Percentiles rank a stretch among this genome's conserved stretches.
phyloP scores from a whole-genome alignment of 2,113 vertebrate genomes.

The Notarius quadriscutis region DNA sequence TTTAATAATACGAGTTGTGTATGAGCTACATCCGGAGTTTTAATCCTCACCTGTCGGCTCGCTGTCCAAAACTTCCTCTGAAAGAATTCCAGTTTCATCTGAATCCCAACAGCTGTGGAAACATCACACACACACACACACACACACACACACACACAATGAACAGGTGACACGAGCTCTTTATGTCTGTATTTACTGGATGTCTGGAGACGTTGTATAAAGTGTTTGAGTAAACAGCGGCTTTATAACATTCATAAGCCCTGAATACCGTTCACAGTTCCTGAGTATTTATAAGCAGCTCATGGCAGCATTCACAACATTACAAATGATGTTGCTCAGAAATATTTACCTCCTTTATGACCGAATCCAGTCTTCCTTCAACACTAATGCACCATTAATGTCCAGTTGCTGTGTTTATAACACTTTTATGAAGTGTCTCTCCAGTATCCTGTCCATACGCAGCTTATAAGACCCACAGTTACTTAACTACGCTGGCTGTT shows the following conservation, averaged over 20 bases:
- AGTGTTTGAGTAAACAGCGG: neutral
- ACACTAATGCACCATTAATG: neutral
- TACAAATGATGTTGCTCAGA: neutral
- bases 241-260: neutral
- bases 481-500: neutral
- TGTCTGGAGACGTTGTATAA: neutral
- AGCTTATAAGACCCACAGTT: neutral
- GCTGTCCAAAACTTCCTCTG: slow-evolving; percentile 99
- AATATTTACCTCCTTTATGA: neutral
- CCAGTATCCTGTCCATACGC: neutral
- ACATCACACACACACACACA: slow-evolving; percentile 7
- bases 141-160: neutral
- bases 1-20: no score
- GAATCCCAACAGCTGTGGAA: slow-evolving; percentile 91
- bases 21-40: no score
- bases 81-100: slow-evolving; percentile 99
- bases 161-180: neutral
- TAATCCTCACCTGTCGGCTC: slow-evolving; percentile 87
- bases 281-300: neutral
- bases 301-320: neutral
- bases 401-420: neutral
- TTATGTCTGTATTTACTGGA: neutral
- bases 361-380: neutral
- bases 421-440: neutral
- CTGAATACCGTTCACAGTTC: neutral